Evolutionary conservation across 2,888 invertebrate species (phyloP).

Genomic region (Catocala fraxini): DNA sequence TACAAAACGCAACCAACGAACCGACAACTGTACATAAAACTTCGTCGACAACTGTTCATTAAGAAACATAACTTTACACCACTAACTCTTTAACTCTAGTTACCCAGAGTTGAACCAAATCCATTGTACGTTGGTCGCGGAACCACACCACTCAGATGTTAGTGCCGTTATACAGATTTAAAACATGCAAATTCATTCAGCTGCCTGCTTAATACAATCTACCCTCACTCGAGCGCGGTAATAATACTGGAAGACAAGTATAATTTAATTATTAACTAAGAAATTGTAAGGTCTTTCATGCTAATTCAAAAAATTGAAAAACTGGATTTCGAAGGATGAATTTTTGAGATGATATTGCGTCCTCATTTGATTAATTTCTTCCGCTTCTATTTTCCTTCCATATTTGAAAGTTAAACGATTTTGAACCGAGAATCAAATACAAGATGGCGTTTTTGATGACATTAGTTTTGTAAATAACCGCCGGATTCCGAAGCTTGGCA

Average conservation of each 20-base stretch:
- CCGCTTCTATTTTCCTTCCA: not conserved
- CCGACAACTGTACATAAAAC: conserved; percentile 5
- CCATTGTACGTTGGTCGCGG: conserved; percentile 32
- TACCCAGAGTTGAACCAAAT: conserved; percentile 33
- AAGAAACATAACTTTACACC: conserved; percentile 15
- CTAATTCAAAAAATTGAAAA: conserved; percentile 23
- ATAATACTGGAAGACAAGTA: conserved; percentile 39
- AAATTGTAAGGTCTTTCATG: conserved; percentile 29
- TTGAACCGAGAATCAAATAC: no score
- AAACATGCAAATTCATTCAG: conserved; percentile 55
- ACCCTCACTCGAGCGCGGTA: conserved; percentile 36
- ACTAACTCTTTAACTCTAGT: conserved; percentile 26
- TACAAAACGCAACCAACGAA: not conserved
- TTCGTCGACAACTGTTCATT: conserved; percentile 8
- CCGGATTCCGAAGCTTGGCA: no score
- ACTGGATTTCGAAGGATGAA: not conserved
- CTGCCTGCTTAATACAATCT: conserved; percentile 46
- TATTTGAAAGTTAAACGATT: no score
- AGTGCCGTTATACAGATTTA: conserved; percentile 40
- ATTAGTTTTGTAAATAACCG: no score
- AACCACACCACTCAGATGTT: conserved; percentile 36
- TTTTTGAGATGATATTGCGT: not conserved
- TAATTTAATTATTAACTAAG: conserved; percentile 49
- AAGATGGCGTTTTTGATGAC: no score
- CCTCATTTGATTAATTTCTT: not conserved